Conservation (phyloP, 2,113 vertebrate genomes). For the Anas platyrhynchos region DNA sequence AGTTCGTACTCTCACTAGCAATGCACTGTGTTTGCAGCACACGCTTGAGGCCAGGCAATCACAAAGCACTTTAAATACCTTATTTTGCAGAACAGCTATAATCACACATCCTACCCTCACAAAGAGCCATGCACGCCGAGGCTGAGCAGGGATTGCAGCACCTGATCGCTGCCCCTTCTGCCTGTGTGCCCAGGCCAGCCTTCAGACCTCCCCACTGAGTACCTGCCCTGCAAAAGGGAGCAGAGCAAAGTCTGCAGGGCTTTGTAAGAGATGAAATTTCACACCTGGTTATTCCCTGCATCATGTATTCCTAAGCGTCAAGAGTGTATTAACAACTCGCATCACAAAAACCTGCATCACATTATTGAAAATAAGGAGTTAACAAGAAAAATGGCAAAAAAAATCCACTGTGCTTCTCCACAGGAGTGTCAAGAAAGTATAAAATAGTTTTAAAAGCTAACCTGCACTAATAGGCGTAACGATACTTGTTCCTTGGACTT, state of each 20-base stretch:
- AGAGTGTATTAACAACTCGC: background rate
- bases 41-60: background rate
- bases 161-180: background rate
- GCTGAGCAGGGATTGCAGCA: fast-evolving
- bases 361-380: background rate
- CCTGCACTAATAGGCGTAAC: background rate
- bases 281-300: background rate
- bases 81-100: background rate
- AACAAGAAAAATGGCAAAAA: background rate
- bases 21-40: background rate
- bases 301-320: background rate
- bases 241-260: background rate
- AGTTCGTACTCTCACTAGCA: background rate
- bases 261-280: background rate
- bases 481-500: background rate
- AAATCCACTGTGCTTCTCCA: background rate
- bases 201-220: background rate
- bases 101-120: background rate
- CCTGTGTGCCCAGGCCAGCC: background rate
- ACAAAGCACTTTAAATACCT: background rate
- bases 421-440: background rate
- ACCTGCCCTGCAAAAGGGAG: background rate
- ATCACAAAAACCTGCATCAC: background rate
- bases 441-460: background rate
- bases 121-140: background rate